Evolutionary conservation across 2,113 vertebrate species (phyloP), one percentile per base, ranked within the genome.

Genomic region (Pangasianodon hypophthalmus): DNA sequence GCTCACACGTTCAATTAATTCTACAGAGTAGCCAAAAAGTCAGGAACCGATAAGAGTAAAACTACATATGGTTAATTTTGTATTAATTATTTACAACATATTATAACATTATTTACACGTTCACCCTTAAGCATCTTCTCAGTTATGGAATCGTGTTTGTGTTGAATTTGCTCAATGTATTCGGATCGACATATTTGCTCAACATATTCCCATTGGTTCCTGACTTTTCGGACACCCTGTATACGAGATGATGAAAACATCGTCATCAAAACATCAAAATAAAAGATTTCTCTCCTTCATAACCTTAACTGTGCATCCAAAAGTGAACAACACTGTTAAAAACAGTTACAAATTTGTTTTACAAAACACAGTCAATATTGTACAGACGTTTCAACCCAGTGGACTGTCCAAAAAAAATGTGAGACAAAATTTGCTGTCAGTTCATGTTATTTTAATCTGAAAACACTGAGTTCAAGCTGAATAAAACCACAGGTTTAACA

Each of bases 401-500:
- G 48, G 18, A 37, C n/a, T 52, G 26, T 54, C 29, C 2, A 24
- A 50, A 50, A 48, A 48, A 50, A 50, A 50, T 46, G 2, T 46
- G 46, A 46, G 54, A 29, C 29, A 5, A 26, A 84, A 62, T 26
- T 29, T 41, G n/a, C 54, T 46, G 56, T 93, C 91, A 93, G 92
- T 95, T 94, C 93, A 92, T 80, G 95, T 96, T 95, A 95, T 95
- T 96, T 80, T 91, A 95, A 97, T 97, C 97, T 97, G 94, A 97
- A 98, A 98, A 98, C 97, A 98, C 96, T 94, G 97, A 97, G 97
- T 96, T 96, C 97, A 98, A 98, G 96, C 96, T 97, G 96, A 97
- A 96, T 96, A 96, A 96, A 96, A 97, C 95, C 97, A 98, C 97
- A 97, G 96, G 96, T 96, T 97, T 96, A 95, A 97, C 97, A 98